Percentiles rank a stretch among this genome's conserved stretches.
These are phyloP conservation scores for Neolamprologus sp. DNA, from an alignment of 2,113 vertebrate species.

Conservation along the genomic window DNA sequence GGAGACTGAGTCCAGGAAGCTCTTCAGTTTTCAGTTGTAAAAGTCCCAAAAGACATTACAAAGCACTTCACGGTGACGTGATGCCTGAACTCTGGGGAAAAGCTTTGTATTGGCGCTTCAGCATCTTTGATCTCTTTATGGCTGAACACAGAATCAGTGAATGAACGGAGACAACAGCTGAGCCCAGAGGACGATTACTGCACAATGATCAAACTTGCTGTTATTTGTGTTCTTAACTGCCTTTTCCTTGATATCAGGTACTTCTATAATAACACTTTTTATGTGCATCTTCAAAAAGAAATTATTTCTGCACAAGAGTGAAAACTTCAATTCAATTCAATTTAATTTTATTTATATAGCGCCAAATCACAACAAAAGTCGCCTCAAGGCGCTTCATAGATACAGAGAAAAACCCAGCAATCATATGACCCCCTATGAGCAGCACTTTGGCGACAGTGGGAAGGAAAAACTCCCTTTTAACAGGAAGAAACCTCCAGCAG, in stretches of 20 bases:
- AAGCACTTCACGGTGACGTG: neutral
- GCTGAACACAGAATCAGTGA: neutral
- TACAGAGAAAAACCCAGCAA: no score
- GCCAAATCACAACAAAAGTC: no score
- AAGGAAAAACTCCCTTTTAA: no score
- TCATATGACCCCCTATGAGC: no score
- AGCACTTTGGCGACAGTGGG: no score
- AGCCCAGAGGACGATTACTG: neutral
- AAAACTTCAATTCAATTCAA: neutral
- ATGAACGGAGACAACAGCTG: neutral
- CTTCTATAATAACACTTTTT: neutral
- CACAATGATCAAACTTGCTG: neutral
- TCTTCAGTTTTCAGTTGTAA: neutral
- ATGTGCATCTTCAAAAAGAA: neutral
- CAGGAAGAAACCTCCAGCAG: no score
- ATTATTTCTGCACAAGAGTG: neutral
- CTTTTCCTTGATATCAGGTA: neutral
- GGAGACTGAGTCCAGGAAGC: neutral
- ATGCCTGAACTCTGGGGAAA: neutral
- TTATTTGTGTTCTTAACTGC: neutral
- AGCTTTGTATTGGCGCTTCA: accelerated
- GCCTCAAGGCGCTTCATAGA: no score
- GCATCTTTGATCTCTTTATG: neutral
- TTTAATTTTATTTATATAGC: no score
- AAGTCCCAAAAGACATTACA: neutral